Conservation (phyloP, 2,797 vertebrate species). For the Morelia viridis region DNA sequence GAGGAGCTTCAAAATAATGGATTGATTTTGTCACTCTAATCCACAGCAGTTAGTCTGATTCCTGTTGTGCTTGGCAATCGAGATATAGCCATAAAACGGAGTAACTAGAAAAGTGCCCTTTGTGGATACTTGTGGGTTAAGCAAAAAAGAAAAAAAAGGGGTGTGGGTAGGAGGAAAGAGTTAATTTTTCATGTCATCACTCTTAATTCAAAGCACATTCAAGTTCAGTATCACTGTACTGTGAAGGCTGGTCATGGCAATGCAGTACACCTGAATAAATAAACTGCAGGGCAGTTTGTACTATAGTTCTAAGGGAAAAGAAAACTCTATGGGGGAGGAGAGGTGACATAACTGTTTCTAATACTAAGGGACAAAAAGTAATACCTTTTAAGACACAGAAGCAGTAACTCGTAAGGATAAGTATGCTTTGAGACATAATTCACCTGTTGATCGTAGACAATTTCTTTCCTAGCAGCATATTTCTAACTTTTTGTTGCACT, state of each 20-base stretch:
- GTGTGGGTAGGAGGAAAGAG: slow-evolving; percentile 60
- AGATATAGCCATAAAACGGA: slow-evolving; percentile 61
- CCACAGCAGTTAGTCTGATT: slow-evolving; percentile 46
- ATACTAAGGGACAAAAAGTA: background rate
- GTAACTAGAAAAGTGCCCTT: slow-evolving; percentile 66
- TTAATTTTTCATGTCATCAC: slow-evolving; percentile 68
- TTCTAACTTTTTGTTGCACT: background rate
- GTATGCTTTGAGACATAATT: background rate
- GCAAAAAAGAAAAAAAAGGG: slow-evolving; percentile 46
- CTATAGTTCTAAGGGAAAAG: background rate
- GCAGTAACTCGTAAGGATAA: background rate
- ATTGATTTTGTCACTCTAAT: slow-evolving; percentile 66
- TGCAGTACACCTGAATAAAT: slow-evolving; percentile 68
- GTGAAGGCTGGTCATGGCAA: slow-evolving; percentile 65
- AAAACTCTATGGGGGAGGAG: background rate
- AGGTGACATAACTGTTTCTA: fast-evolving
- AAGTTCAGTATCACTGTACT: slow-evolving; percentile 46
- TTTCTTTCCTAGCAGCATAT: background rate
- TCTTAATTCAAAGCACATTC: slow-evolving; percentile 62
- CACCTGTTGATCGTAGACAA: background rate
- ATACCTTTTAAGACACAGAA: background rate
- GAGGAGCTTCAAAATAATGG: slow-evolving; percentile 48
- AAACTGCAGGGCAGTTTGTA: slow-evolving; percentile 30
- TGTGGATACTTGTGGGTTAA: slow-evolving; percentile 51
- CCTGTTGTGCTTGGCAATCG: slow-evolving; percentile 67